phyloP scores from a whole-genome alignment of 2,113 vertebrate species.

The Tichodroma muraria region DNA sequence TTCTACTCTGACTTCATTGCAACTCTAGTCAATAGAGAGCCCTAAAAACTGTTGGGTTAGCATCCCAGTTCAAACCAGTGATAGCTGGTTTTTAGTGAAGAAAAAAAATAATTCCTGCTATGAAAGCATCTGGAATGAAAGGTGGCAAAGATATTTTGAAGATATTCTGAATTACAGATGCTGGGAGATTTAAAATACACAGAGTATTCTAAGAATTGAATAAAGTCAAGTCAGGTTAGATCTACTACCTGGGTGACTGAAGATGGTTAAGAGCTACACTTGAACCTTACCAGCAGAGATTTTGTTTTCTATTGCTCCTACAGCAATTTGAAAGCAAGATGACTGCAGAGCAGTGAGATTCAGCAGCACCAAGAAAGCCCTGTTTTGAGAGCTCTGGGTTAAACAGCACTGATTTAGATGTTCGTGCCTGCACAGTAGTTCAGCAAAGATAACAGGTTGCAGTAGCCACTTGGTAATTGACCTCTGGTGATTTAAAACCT shows the following conservation, averaged over 20 bases:
- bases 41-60: neutral
- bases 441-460: constrained; percentile 56
- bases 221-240: neutral
- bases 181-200: neutral
- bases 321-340: neutral
- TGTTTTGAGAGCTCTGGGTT: constrained; percentile 1
- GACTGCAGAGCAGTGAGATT: neutral
- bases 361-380: neutral
- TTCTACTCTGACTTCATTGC: neutral
- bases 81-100: neutral
- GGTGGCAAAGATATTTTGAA: neutral
- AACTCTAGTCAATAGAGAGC: neutral
- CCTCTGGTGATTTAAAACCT: constrained; percentile 47
- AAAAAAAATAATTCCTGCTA: neutral
- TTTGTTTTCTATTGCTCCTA: neutral
- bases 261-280: neutral
- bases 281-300: neutral
- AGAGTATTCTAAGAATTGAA: neutral
- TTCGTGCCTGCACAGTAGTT: neutral
- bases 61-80: neutral
- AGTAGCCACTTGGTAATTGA: constrained; percentile 38
- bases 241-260: neutral
- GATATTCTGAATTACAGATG: neutral
- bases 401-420: constrained; percentile 42
- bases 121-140: neutral